These are phyloP conservation scores for Melanotaenia boesemani DNA, from an alignment of 2,797 vertebrate genomes.

Conservation along the genomic window DNA sequence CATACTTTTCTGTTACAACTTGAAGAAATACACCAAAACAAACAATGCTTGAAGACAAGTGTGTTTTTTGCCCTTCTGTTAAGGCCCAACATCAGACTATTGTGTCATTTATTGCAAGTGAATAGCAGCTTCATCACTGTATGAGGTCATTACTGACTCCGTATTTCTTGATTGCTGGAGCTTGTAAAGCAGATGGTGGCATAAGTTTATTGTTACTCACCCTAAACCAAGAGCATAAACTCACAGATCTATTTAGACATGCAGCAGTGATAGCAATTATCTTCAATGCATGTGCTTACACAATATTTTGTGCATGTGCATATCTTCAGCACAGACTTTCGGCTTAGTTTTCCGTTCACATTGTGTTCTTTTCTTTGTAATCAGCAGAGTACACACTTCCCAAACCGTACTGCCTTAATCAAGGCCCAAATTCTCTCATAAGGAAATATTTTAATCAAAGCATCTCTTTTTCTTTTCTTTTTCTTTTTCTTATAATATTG, in stretches of 20 bases:
- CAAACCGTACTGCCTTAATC: not conserved
- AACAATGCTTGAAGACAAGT: slow-evolving; percentile 19
- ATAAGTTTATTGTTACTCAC: slow-evolving; percentile 22
- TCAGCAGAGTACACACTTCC: not conserved
- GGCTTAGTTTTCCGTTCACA: not conserved
- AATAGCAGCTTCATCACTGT: slow-evolving; percentile 51
- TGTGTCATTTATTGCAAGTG: slow-evolving; percentile 37
- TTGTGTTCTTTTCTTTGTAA: not conserved
- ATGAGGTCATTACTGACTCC: slow-evolving; percentile 46
- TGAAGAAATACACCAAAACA: slow-evolving; percentile 45
- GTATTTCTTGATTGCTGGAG: slow-evolving; percentile 19
- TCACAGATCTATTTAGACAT: slow-evolving; percentile 9
- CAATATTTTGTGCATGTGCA: not conserved
- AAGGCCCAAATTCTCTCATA: not conserved
- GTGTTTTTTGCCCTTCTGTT: not conserved
- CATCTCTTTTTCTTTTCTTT: not conserved
- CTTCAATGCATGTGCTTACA: not conserved
- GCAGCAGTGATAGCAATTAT: not conserved
- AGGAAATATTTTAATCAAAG: not conserved
- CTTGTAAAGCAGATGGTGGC: slow-evolving; percentile 24
- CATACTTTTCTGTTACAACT: slow-evolving; percentile 32
- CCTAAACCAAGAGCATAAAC: slow-evolving; percentile 26
- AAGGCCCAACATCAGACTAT: slow-evolving; percentile 25
- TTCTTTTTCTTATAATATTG: not conserved
- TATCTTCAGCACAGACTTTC: slow-evolving; percentile 1